Evolutionary conservation across 2,888 invertebrate species (phyloP).

Genomic region (Melanargia galathea): DNA sequence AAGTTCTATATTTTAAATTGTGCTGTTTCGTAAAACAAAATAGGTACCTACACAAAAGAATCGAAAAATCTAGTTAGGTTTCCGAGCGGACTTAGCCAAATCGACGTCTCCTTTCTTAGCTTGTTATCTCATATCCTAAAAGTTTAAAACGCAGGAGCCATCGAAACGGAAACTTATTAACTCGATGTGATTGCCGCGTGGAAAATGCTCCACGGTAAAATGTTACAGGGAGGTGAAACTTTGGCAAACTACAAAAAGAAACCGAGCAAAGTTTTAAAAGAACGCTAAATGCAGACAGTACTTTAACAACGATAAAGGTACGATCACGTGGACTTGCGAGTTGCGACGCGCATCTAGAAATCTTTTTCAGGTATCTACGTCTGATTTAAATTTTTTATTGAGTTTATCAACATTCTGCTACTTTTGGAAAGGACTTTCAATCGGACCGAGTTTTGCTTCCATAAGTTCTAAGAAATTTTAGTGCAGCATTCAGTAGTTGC

Average conservation of each 20-base stretch:
- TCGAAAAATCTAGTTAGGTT: slow-evolving; percentile 37
- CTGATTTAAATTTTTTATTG: slow-evolving; percentile 24
- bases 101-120: slow-evolving; percentile 77
- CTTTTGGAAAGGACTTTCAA: slow-evolving; percentile 17
- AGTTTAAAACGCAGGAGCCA: slow-evolving; percentile 81
- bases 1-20: too few relatives aligned
- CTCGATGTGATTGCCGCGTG: slow-evolving; percentile 79
- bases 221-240: slow-evolving; percentile 78
- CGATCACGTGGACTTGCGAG: slow-evolving; percentile 36
- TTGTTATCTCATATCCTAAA: slow-evolving; percentile 82
- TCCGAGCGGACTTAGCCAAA: slow-evolving; percentile 72
- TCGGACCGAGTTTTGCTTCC: slow-evolving; percentile 21
- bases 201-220: slow-evolving; percentile 77
- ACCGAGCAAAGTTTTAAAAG: slow-evolving; percentile 73
- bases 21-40: neutral
- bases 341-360: slow-evolving; percentile 31
- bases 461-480: slow-evolving; percentile 25
- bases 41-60: slow-evolving; percentile 22
- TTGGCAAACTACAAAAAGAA: slow-evolving; percentile 76
- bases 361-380: slow-evolving; percentile 24
- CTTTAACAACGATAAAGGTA: slow-evolving; percentile 57
- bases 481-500: slow-evolving; percentile 21
- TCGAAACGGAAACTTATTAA: slow-evolving; percentile 81
- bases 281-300: slow-evolving; percentile 74
- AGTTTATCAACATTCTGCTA: slow-evolving; percentile 20